Percentiles rank a stretch among this genome's conserved stretches.
Conservation (phyloP, 2,797 vertebrate genomes). For the Pangasius macronema region DNA sequence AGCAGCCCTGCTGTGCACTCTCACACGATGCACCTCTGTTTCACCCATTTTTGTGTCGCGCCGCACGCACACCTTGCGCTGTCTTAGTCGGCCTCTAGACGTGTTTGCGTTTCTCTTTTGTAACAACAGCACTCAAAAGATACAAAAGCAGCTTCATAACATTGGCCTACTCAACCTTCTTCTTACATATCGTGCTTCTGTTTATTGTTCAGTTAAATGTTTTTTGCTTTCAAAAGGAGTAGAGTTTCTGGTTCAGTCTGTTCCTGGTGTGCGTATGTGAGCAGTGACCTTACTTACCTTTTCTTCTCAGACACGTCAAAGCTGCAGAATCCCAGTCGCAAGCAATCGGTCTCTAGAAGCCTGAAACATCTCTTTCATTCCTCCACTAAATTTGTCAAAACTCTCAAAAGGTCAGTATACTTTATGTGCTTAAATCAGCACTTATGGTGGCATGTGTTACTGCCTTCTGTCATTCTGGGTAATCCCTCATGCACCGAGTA, state of each 20-base stretch:
- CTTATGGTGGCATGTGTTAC: conserved; percentile 35
- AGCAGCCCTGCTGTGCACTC: conserved; percentile 42
- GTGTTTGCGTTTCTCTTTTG: not conserved
- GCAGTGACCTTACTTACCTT: conserved; percentile 43
- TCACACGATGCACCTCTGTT: conserved; percentile 33
- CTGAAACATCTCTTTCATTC: conserved; percentile 97
- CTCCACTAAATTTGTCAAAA: conserved; percentile 97
- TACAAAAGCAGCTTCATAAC: conserved; percentile 11
- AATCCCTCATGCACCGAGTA: conserved; percentile 37
- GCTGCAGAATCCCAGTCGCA: conserved; percentile 89
- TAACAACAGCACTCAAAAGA: not conserved
- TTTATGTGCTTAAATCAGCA: conserved; percentile 38
- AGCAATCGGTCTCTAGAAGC: conserved; percentile 94
- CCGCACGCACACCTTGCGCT: not conserved
- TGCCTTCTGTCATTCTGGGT: conserved; percentile 40
- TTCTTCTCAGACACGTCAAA: conserved; percentile 82
- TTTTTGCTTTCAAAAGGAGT: not conserved
- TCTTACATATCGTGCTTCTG: not conserved
- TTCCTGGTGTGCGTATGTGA: not conserved
- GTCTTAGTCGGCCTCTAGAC: not conserved
- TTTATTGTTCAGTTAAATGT: conserved; percentile 20
- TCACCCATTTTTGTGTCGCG: conserved; percentile 24
- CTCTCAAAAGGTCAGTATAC: conserved; percentile 85
- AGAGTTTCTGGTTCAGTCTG: not conserved
- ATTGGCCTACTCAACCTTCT: not conserved